Base-by-base conservation (phyloP, 2,888 invertebrate genomes). In the Amphipyra berbera region DNA sequence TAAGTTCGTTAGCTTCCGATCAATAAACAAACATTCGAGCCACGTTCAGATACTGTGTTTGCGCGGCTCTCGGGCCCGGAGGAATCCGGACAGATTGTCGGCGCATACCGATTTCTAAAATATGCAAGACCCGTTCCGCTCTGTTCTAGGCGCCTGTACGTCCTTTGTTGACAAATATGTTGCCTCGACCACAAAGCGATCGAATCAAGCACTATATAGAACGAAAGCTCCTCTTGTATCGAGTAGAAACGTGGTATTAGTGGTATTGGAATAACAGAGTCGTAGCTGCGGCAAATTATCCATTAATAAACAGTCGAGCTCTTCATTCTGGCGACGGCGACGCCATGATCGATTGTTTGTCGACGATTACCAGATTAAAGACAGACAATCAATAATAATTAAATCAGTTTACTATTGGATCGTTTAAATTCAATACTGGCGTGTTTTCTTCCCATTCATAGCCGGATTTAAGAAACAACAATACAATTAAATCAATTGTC, bases 61-160 rank as follows among this genome's bases (percentile, higher is more conserved):
- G 79, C 76, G 52, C 42, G 68, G 61, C 71, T 71, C 81, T 76
- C 62, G 40, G 55, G 73, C 65, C 62, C 69, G 45, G 61, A 70
- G 78, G 75, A 73, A 79, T 81, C 77, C 66, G 73, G 56, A 64
- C 78, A 79, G 82, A 82, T 82, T 82, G 80, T 77, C 68, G 65
- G 71, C 66, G 82, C 82, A 88, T 86, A 83, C 84, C 82, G 76
- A 82, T 81, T 80, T 78, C 78, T 84, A 76, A 87, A 87, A 86
- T 87, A 88, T 87, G 82, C 84, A 83, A 78, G 79, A 79, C 78
- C 78, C 68, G 73, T 79, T 66, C 73, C 72, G 58, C 60, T 41
- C 63, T 72, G 74, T 68, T 66, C 68, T 74, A 68, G 78, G 74
- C 73, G 75, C 75, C 57, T 72, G 68, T 71, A 57, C 61, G 48